Percentiles rank a stretch among this genome's conserved stretches.
Evolutionary conservation across 2,888 invertebrate species (phyloP).

Genomic region (Orgyia antiqua): DNA sequence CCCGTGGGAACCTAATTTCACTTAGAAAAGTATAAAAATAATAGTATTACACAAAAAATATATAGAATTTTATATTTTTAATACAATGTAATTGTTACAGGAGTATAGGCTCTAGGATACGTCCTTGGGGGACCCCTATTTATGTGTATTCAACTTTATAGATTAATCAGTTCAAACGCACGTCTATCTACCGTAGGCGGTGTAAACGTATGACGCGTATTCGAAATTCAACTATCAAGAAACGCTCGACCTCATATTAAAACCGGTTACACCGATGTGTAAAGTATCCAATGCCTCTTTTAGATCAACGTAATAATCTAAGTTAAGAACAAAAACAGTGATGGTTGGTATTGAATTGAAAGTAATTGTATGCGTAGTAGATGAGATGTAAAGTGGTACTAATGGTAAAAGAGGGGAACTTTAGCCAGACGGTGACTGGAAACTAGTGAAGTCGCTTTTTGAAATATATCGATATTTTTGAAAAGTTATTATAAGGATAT

Average conservation of each 20-base stretch:
- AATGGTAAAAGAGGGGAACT: constrained; percentile 25
- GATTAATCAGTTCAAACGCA: constrained; percentile 47
- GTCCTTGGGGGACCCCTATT: constrained; percentile 40
- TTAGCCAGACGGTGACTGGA: constrained; percentile 43
- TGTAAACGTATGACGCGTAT: constrained; percentile 67
- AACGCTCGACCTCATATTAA: constrained; percentile 37
- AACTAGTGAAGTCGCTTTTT: too few species aligned
- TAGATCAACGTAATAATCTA: constrained; percentile 16
- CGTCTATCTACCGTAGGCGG: constrained; percentile 68
- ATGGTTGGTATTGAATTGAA: constrained; percentile 31
- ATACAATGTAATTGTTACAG: constrained; percentile 16
- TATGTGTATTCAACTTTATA: constrained; percentile 42
- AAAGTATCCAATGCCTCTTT: constrained; percentile 49
- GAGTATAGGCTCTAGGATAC: constrained; percentile 30
- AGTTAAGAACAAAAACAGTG: constrained; percentile 18
- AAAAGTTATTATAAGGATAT: too few species aligned
- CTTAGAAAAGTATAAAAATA: constrained; percentile 38
- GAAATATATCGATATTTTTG: too few species aligned
- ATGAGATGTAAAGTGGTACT: constrained; percentile 32
- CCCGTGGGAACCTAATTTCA: constrained; percentile 47
- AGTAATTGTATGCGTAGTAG: constrained; percentile 19
- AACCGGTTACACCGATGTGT: constrained; percentile 20
- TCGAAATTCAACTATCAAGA: constrained; percentile 54
- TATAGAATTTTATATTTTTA: too few species aligned
- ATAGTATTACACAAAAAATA: constrained; percentile 30